Evolutionary conservation across 2,888 invertebrate genomes (phyloP), one percentile per base, ranked within the genome.

Genomic region (Tenodera sinensis): DNA sequence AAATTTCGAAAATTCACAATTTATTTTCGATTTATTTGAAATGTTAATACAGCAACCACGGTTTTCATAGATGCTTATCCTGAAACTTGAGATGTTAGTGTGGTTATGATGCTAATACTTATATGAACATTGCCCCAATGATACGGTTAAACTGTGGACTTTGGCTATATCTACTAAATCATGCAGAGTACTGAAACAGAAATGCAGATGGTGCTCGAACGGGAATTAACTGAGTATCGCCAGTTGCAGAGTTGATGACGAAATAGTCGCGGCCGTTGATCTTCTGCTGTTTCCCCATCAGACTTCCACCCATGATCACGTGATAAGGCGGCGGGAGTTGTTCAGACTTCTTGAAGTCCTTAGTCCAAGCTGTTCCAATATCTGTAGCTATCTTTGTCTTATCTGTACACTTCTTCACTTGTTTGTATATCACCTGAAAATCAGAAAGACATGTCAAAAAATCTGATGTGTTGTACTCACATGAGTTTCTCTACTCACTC

Each of bases 231-330:
- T 95, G 95, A n/a, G 93, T 95, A 28, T 95, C 95, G 0, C 96
- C 96, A 89, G 94, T 94, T 4, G 94, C 93, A 28, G 95, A 94
- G 27, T 95, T 95, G 42, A 95, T 94, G 0, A 97, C 95, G 93
- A 96, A 96, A 93, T 97, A 97, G 92, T 97, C 96, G 86, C 97
- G 94, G 0, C 97, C 97, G 91, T 97, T 97, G 82, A 97, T 95
- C 7, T 95, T 94, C 91, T 94, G 94, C 89, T 93, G 94, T 28
- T 94, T 94, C 91, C 93, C 92, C 27, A 91, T 91, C 27, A 91
- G 90, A 87, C 91, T 91, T 89, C 93, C 93, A 14, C 95, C 83
- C 83, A 89, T 86, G 30, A 89, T 86, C 3, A 95, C 92, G 34
- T 96, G 95, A 92, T 96, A 96, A 0, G 96, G 94, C 0, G 96